Evolutionary conservation across 2,113 vertebrate species (phyloP), one percentile per base, ranked within the genome.

Genomic region (Micronycteris hirsuta): DNA sequence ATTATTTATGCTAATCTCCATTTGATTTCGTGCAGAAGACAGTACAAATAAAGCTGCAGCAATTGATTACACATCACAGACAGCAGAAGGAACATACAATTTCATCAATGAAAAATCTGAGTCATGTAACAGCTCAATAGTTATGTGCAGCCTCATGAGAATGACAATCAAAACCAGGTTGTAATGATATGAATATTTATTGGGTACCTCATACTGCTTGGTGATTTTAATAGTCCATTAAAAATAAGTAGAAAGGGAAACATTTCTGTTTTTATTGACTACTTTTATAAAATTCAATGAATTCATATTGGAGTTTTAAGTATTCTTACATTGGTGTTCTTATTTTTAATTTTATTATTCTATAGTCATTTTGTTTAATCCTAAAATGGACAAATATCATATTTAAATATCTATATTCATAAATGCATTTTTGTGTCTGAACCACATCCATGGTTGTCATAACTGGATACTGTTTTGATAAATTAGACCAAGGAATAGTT

Each of bases 1-100:
- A 98, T 97, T 95, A 98, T 98, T 97, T 98, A 98, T 98, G 98
- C 97, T 98, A 98, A 98, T 98, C 93, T 97, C 96, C 96, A 96
- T 98, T 98, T 98, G 96, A 95, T 88, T 91, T 96, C 77, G 85
- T 98, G 95, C 86, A 93, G 95, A 81, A 98, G 93, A 96, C 95
- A 97, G 96, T 96, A 98, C 98, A 98, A 98, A 98, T 97, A 97
- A 98, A 97, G 93, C 93, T 90, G 88, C 86, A 97, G 89, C 97
- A 96, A 98, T 94, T 98, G 98, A 98, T 98, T 98, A 94, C 96
- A 98, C 95, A 97, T 95, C 90, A 73, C 91, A 91, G 97, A 84
- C 90, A 93, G 91, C 89, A 97, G 96, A 98, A 93, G 87, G 96
- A 98, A 97, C 96, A 96, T 84, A 91, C 88, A 97, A 77, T 91